Conservation (phyloP, 2,888 invertebrate genomes). For the Barypeithes pellucidus region DNA sequence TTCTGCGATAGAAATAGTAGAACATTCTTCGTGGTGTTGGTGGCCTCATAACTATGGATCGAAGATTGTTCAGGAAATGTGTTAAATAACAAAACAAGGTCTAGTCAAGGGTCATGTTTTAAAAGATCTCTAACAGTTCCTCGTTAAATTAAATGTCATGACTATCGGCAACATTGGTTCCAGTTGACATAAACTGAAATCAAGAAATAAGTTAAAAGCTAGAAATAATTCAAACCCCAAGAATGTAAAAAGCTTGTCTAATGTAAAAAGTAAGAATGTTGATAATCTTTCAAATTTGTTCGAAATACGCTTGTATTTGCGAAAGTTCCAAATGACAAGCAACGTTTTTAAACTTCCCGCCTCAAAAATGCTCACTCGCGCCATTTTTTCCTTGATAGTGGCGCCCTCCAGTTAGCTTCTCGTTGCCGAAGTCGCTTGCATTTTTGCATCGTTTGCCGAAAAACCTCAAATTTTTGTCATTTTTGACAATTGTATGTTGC, state of each 20-base stretch:
- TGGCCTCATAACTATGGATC: too few relatives aligned
- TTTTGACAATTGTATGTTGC: conserved; percentile 30
- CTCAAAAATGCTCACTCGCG: conserved; percentile 15
- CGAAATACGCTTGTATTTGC: not conserved
- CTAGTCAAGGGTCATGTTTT: too few relatives aligned
- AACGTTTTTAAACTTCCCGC: conserved; percentile 21
- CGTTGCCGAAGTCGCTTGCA: conserved; percentile 25
- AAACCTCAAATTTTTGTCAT: conserved; percentile 34
- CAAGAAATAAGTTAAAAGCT: not conserved
- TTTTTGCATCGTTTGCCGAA: conserved; percentile 12
- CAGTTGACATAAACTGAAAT: not conserved
- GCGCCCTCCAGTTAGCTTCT: conserved; percentile 24
- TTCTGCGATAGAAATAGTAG: too few relatives aligned
- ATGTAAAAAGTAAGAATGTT: too few relatives aligned
- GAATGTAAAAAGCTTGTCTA: too few relatives aligned
- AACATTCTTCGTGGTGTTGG: too few relatives aligned
- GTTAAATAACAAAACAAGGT: too few relatives aligned
- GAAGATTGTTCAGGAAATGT: too few relatives aligned
- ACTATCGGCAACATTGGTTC: not conserved
- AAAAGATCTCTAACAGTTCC: too few relatives aligned
- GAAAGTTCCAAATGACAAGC: not conserved
- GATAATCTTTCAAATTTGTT: not conserved
- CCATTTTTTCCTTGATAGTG: conserved; percentile 17
- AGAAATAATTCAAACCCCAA: not conserved
- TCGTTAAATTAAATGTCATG: too few relatives aligned